Conservation (phyloP, 2,113 vertebrate genomes). For the Tichodroma muraria region DNA sequence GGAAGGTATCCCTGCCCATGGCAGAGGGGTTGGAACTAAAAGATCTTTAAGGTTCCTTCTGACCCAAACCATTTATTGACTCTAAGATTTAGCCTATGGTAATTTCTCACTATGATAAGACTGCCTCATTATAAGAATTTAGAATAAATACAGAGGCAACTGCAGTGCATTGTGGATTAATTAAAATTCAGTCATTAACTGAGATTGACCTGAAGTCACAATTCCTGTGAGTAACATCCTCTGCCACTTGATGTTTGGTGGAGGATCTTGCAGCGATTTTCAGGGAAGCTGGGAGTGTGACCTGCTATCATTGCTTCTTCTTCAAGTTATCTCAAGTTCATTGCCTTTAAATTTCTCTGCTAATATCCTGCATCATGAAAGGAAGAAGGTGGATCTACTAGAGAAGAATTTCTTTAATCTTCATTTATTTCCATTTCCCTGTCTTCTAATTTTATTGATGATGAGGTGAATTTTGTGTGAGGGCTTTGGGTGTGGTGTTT, state of each 20-base stretch:
- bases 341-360: neutral
- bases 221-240: neutral
- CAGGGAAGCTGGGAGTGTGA: neutral
- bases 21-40: neutral
- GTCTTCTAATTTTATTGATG: neutral
- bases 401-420: neutral
- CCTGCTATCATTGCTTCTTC: neutral
- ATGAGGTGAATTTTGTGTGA: neutral
- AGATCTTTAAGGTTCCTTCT: neutral
- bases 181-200: neutral
- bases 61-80: neutral
- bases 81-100: neutral
- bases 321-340: neutral
- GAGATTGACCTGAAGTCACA: neutral
- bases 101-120: neutral
- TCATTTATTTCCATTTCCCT: neutral
- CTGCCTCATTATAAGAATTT: neutral
- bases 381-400: neutral
- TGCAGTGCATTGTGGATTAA: neutral
- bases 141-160: neutral
- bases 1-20: neutral
- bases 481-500: neutral
- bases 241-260: neutral
- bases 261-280: neutral
- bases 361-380: neutral